A percentile compares a stretch with the other conserved stretches of the same genome.
Conservation (phyloP, 92 coral and sea anemone genomes). For the Paragorgia papillata region DNA sequence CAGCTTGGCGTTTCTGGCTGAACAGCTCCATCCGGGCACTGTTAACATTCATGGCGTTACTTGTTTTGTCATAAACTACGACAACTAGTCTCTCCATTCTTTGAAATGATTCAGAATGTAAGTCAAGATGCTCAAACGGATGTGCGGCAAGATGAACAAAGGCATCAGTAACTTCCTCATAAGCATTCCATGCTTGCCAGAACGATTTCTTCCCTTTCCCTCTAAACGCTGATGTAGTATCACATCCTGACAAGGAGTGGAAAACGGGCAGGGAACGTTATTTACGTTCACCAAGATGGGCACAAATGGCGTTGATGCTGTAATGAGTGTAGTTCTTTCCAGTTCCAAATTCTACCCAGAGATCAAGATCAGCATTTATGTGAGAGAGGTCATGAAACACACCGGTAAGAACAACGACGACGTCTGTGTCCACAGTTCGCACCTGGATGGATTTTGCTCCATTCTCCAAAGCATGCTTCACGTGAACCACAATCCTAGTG, state of each 20-base stretch:
- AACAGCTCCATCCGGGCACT: not conserved
- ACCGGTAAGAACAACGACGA: slow-evolving; percentile 39
- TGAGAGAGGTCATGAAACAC: slow-evolving; percentile 40
- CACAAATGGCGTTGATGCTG: slow-evolving; percentile 47
- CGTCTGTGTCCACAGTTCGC: slow-evolving; percentile 62
- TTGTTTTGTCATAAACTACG: slow-evolving; percentile 8
- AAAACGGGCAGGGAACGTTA: slow-evolving; percentile 42
- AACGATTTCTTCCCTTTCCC: slow-evolving; percentile 64
- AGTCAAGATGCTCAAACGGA: not conserved
- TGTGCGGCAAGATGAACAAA: slow-evolving; percentile 4
- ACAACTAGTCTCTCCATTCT: not conserved
- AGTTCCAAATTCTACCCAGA: slow-evolving; percentile 55
- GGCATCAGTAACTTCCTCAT: not conserved
- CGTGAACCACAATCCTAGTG: slow-evolving; percentile 56
- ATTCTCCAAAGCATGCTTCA: slow-evolving; percentile 42
- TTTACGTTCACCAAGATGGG: slow-evolving; percentile 22
- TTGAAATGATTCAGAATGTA: not conserved
- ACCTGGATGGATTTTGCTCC: slow-evolving; percentile 37
- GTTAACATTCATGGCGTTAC: not conserved
- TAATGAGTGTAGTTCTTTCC: slow-evolving; percentile 56
- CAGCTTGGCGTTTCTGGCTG: not conserved
- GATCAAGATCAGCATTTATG: slow-evolving; percentile 6
- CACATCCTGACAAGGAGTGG: slow-evolving; percentile 60
- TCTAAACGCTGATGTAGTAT: slow-evolving; percentile 50
- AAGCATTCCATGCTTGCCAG: slow-evolving; percentile 47